A percentile compares a stretch with the other conserved stretches of the same genome.
Evolutionary conservation across 37 sponge, comb jelly and placozoan species (phyloP).

Genomic region (Chondrilla cf. caribensis): DNA sequence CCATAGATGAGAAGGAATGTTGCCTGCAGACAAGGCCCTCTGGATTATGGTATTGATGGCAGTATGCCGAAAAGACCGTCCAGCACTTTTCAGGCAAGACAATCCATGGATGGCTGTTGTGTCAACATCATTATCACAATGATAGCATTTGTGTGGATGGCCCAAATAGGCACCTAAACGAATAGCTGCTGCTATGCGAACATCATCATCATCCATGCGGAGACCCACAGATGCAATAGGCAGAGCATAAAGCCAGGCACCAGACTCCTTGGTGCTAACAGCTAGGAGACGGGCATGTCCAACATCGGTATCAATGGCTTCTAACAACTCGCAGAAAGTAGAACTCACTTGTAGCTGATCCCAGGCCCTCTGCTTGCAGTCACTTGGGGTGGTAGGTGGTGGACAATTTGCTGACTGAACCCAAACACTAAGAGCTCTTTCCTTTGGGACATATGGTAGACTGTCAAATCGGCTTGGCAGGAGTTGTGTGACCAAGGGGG

Average conservation of each 20-base stretch:
- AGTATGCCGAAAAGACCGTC: neutral
- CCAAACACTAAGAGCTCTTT: neutral
- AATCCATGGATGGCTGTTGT: neutral
- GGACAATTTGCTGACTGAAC: neutral
- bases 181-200: constrained; percentile 4
- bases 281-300: constrained; percentile 2
- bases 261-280: neutral
- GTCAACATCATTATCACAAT: neutral
- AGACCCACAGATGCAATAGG: neutral
- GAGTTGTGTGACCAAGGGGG: neutral
- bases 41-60: constrained; percentile 8
- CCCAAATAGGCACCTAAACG: neutral
- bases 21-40: neutral
- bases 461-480: neutral
- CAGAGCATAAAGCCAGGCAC: neutral
- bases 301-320: neutral
- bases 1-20: neutral
- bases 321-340: neutral
- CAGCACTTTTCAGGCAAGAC: neutral
- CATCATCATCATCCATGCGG: constrained; percentile 2
- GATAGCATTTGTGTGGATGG: constrained; percentile 6
- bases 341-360: neutral
- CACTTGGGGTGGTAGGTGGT: neutral
- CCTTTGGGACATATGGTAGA: neutral
- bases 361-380: constrained; percentile 1